Percentiles rank a stretch among this genome's conserved stretches.
Conservation (phyloP, 2,113 vertebrate genomes). For the Lampris incognitus region DNA sequence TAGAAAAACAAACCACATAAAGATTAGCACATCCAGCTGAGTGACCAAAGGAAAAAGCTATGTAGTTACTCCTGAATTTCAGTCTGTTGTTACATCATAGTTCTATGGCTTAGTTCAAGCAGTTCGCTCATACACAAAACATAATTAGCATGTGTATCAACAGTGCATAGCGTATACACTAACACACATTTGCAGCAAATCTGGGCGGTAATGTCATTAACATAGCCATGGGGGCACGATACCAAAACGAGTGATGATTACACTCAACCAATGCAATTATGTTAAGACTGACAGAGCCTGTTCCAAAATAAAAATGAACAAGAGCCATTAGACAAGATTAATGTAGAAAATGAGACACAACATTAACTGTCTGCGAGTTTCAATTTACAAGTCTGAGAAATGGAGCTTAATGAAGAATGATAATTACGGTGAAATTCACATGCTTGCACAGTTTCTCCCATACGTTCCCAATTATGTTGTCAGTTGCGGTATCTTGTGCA, state of each 20-base stretch:
- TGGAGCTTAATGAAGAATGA: background rate
- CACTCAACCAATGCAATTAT: background rate
- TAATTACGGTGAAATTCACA: constrained; percentile 6
- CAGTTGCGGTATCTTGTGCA: constrained; percentile 3
- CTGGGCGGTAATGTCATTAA: background rate
- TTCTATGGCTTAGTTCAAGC: constrained; percentile 9
- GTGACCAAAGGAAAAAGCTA: constrained; percentile 10
- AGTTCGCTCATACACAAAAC: background rate
- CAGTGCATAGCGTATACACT: background rate
- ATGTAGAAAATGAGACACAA: background rate
- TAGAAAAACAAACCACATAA: constrained; percentile 27
- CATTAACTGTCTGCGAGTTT: constrained; percentile 6
- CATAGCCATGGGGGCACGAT: background rate
- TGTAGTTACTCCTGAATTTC: background rate
- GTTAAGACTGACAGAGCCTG: constrained; percentile 29
- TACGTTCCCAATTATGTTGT: constrained; percentile 19
- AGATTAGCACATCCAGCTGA: constrained; percentile 21
- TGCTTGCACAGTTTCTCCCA: background rate
- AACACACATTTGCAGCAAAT: constrained; percentile 14
- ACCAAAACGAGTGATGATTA: constrained; percentile 10
- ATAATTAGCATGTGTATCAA: background rate
- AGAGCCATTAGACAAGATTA: background rate
- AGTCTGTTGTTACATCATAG: constrained; percentile 26
- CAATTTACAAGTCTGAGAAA: constrained; percentile 28
- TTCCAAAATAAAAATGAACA: constrained; percentile 25